phyloP scores from a whole-genome alignment of 2,113 vertebrate genomes.

The Psammodynastes pulverulentus region DNA sequence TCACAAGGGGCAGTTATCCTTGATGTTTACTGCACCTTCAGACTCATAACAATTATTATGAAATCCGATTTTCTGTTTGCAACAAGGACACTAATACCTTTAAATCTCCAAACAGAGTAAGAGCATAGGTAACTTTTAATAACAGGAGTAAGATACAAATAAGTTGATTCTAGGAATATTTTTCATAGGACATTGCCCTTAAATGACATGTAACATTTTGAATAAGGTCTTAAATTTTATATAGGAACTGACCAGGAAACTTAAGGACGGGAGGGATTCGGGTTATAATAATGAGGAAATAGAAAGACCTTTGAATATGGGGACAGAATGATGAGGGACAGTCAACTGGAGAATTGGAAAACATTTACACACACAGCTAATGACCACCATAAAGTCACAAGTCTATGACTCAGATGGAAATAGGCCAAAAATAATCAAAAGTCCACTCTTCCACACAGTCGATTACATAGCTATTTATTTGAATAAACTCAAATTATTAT shows the following conservation, averaged over 20 bases:
- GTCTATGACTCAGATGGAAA: not conserved
- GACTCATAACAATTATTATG: not conserved
- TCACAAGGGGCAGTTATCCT: not conserved
- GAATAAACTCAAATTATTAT: conserved; percentile 3
- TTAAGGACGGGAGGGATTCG: not conserved
- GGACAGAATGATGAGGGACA: not conserved
- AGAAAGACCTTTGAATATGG: not conserved
- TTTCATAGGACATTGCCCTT: not conserved
- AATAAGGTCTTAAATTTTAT: not conserved
- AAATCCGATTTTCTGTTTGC: not conserved
- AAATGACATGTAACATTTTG: not conserved
- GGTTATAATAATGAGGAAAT: not conserved
- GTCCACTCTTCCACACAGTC: not conserved
- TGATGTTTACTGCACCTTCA: not conserved
- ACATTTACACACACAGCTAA: not conserved
- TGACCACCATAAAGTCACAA: not conserved
- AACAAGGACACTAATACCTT: not conserved
- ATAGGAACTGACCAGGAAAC: not conserved
- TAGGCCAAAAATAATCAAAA: not conserved
- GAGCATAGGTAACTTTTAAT: not conserved
- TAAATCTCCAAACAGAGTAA: not conserved
- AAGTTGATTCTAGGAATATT: not conserved
- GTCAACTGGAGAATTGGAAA: not conserved
- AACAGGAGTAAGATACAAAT: not conserved
- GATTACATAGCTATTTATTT: not conserved